Percentiles rank a stretch among this genome's conserved stretches.
These are phyloP conservation scores for Euthynnus affinis DNA, from an alignment of 2,797 vertebrate genomes.

Conservation along the genomic window DNA sequence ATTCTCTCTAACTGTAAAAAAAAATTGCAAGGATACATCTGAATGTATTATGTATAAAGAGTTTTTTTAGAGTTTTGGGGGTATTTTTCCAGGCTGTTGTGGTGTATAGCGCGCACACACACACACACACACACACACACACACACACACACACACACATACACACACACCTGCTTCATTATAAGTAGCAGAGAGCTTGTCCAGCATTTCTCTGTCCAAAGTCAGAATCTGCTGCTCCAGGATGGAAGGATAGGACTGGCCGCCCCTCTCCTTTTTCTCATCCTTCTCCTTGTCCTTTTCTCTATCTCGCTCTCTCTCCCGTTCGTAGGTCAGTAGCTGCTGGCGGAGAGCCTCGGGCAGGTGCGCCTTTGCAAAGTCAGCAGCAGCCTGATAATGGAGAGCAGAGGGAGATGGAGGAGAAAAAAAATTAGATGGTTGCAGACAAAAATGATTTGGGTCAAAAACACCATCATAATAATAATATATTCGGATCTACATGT, in stretches of 20 bases:
- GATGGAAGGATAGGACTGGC: slow-evolving; percentile 93
- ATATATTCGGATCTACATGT: not conserved
- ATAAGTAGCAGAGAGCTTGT: slow-evolving; percentile 92
- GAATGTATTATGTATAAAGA: not conserved
- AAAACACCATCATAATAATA: slow-evolving; percentile 5
- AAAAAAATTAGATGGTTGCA: slow-evolving; percentile 44
- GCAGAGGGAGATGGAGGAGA: slow-evolving; percentile 34
- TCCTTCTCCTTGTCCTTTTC: slow-evolving; percentile 88
- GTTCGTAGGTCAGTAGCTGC: slow-evolving; percentile 93
- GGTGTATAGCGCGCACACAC: not conserved
- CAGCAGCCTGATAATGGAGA: slow-evolving; percentile 89
- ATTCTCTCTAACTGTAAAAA: not conserved
- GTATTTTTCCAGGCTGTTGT: not conserved
- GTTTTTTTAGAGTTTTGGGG: not conserved
- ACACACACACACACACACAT: slow-evolving; percentile 80
- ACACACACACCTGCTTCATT: slow-evolving; percentile 94
- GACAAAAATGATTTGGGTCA: not conserved
- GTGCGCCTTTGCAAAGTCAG: slow-evolving; percentile 94
- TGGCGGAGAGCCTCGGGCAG: slow-evolving; percentile 94
- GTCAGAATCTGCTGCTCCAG: slow-evolving; percentile 95
- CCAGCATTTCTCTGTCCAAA: slow-evolving; percentile 94
- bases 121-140: not conserved
- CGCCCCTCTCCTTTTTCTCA: slow-evolving; percentile 81
- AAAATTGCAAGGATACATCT: not conserved
- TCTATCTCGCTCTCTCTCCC: slow-evolving; percentile 87